Evolutionary conservation across 92 coral and sea anemone species (phyloP).

Genomic region (Paragorgia papillata): DNA sequence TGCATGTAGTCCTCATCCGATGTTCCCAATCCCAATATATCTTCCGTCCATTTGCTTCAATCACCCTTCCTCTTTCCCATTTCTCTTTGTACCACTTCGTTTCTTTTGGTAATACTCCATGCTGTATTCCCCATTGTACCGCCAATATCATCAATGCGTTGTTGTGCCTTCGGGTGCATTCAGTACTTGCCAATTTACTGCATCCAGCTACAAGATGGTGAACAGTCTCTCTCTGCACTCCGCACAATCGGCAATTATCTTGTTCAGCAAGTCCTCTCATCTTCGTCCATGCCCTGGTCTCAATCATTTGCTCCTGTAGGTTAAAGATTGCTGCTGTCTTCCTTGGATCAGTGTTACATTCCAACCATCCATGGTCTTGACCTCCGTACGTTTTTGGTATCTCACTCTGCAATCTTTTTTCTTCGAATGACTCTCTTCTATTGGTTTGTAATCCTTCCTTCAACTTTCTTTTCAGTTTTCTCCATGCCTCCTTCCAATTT

Average conservation of each 20-base stretch:
- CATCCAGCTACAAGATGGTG: constrained; percentile 47
- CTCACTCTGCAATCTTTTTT: constrained; percentile 48
- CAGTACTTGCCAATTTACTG: constrained; percentile 42
- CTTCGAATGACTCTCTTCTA: constrained; percentile 17
- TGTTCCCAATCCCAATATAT: constrained; percentile 19
- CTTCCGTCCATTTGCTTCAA: constrained; percentile 13
- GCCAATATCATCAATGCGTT: constrained; percentile 46
- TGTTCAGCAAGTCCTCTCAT: constrained; percentile 16
- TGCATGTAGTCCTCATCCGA: not conserved
- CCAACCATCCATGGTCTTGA: constrained; percentile 12
- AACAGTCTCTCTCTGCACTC: constrained; percentile 31
- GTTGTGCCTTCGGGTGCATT: constrained; percentile 51
- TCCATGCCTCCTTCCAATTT: constrained; percentile 30
- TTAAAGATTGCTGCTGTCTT: constrained; percentile 15
- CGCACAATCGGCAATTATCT: constrained; percentile 21
- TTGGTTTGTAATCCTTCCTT: constrained; percentile 12
- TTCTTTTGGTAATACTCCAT: constrained; percentile 6
- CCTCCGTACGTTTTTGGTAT: constrained; percentile 1
- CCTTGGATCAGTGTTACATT: constrained; percentile 9
- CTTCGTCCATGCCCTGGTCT: constrained; percentile 35
- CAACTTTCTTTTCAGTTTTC: constrained; percentile 21
- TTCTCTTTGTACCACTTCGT: constrained; percentile 30
- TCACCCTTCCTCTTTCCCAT: constrained; percentile 29
- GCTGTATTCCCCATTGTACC: constrained; percentile 30
- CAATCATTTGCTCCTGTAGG: constrained; percentile 20